A percentile compares a stretch with the other conserved stretches of the same genome.
Conservation (phyloP, 2,888 invertebrate genomes). For the Entomobrya proxima region DNA sequence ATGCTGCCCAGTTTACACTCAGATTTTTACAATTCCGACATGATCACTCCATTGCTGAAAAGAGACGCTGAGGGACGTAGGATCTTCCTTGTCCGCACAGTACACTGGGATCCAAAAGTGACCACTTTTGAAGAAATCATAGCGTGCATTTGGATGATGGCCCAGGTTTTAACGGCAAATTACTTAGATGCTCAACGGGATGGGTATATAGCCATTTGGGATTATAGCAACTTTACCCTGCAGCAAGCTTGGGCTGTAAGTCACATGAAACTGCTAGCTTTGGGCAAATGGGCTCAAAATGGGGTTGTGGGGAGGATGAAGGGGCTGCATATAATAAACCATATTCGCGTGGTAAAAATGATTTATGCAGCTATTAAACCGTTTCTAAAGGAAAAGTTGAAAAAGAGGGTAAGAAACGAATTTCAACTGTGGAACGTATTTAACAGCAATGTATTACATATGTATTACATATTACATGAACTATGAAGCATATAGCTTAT, state of each 20-base stretch:
- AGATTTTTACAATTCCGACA: neutral
- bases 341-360: conserved; percentile 49
- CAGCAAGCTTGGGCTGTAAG: neutral
- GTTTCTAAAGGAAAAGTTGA: conserved; percentile 56
- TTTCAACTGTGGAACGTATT: too few relatives aligned
- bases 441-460: too few relatives aligned
- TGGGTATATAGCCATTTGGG: neutral
- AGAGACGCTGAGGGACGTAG: neutral
- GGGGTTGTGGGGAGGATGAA: conserved; percentile 51
- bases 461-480: too few relatives aligned
- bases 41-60: neutral
- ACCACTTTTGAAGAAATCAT: neutral
- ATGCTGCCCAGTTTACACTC: neutral
- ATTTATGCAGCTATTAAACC: conserved; percentile 44
- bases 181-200: neutral
- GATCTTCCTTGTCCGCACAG: neutral
- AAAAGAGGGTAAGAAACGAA: conserved; percentile 43
- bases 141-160: neutral
- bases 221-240: neutral
- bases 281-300: conserved; percentile 1
- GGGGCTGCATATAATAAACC: conserved; percentile 42
- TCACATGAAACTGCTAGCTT: neutral
- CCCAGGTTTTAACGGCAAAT: neutral
- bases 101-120: neutral
- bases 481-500: too few relatives aligned